Conservation (phyloP, 2,888 invertebrate species). For the Drosophila formosana region DNA sequence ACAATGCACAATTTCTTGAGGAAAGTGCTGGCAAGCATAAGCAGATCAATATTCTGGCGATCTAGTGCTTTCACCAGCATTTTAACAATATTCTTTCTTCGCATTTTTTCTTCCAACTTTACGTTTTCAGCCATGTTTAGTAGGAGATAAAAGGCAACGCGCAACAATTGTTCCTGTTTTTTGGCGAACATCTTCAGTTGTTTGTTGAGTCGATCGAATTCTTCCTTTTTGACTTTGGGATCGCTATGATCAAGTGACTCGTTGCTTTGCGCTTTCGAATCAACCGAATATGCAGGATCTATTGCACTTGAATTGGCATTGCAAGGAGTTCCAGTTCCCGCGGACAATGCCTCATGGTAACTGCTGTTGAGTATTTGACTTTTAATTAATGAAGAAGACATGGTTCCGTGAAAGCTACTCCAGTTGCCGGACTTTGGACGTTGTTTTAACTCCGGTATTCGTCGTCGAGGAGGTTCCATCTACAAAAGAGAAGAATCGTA, state of each 20-base stretch:
- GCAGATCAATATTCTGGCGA: slow-evolving; percentile 94
- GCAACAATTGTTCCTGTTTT: slow-evolving; percentile 96
- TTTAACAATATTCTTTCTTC: slow-evolving; percentile 95
- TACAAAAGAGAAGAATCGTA: slow-evolving; percentile 30
- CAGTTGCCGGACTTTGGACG: slow-evolving; percentile 92
- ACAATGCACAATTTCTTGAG: slow-evolving; percentile 97
- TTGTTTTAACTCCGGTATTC: slow-evolving; percentile 90
- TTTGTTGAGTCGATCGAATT: slow-evolving; percentile 91
- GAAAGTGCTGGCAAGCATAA: slow-evolving; percentile 96
- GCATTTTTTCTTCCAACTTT: slow-evolving; percentile 98
- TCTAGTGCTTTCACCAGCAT: slow-evolving; percentile 95
- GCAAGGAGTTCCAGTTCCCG: slow-evolving; percentile 53
- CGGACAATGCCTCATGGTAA: slow-evolving; percentile 88
- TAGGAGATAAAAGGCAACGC: slow-evolving; percentile 96
- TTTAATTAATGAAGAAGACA: slow-evolving; percentile 86
- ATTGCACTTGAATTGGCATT: slow-evolving; percentile 22
- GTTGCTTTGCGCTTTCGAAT: slow-evolving; percentile 81
- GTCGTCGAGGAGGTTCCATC: slow-evolving; percentile 89
- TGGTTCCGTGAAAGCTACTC: slow-evolving; percentile 85
- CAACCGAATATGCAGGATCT: slow-evolving; percentile 53
- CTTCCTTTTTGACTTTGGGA: slow-evolving; percentile 87
- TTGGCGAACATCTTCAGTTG: slow-evolving; percentile 93
- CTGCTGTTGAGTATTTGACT: slow-evolving; percentile 88
- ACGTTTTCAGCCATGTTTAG: slow-evolving; percentile 98
- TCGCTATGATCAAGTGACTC: slow-evolving; percentile 83